A percentile compares a stretch with the other conserved stretches of the same genome.
Evolutionary conservation across 2,888 invertebrate species (phyloP).

Genomic region (Agrochola macilenta): DNA sequence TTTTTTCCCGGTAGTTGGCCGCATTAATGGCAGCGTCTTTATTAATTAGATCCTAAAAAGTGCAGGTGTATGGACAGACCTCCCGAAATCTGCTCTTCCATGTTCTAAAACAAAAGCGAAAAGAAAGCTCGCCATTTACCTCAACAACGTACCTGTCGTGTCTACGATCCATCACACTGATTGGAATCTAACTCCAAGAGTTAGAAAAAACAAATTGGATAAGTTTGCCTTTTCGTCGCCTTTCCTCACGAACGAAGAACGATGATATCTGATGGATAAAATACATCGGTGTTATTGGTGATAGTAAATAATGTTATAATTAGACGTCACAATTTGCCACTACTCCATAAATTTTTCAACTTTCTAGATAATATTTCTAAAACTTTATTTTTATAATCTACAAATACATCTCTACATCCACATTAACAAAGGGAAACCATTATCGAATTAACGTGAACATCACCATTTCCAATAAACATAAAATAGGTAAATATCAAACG

Average conservation of each 20-base stretch:
- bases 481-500: background rate
- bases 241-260: conserved; percentile 17
- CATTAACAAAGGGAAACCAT: no score
- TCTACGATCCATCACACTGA: conserved; percentile 38
- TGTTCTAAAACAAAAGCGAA: background rate
- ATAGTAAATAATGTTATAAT: background rate
- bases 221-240: conserved; percentile 49
- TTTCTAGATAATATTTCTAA: background rate
- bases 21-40: no score
- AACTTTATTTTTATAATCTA: background rate
- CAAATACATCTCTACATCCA: background rate
- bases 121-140: conserved; percentile 11
- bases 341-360: background rate
- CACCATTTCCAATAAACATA: background rate
- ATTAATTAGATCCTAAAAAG: background rate
- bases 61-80: background rate
- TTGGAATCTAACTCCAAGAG: conserved; percentile 24
- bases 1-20: no score
- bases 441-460: background rate
- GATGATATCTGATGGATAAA: conserved; percentile 17
- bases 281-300: background rate
- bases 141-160: conserved; percentile 19
- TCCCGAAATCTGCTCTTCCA: no score
- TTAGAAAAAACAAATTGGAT: conserved; percentile 60
- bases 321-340: background rate